Percentiles rank a stretch among this genome's conserved stretches.
Conservation (phyloP, 1,140 invertebrate genomes). For the Chelonus insularis region DNA sequence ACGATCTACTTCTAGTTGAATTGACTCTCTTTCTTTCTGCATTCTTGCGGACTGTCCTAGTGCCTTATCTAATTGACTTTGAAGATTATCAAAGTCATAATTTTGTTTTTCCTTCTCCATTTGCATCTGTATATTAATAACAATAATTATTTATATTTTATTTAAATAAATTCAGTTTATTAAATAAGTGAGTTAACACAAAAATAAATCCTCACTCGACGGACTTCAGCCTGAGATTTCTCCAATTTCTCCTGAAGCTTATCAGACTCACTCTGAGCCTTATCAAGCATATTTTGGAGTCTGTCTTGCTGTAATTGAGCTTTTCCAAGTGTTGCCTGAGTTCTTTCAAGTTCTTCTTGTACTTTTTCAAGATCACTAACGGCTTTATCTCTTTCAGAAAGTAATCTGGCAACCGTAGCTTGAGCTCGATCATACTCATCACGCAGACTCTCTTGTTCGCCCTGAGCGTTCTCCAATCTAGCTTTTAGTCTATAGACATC, state of each 20-base stretch:
- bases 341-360: constrained; percentile 87
- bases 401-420: constrained; percentile 74
- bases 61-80: constrained; percentile 87
- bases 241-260: constrained; percentile 85
- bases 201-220: constrained; percentile 73
- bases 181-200: too few relatives aligned
- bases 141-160: background rate
- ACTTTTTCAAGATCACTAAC: constrained; percentile 83
- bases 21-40: constrained; percentile 86
- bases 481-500: constrained; percentile 93
- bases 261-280: constrained; percentile 88
- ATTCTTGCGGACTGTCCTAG: constrained; percentile 81
- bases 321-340: constrained; percentile 85
- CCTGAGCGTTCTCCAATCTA: constrained; percentile 90
- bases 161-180: too few relatives aligned
- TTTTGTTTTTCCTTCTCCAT: constrained; percentile 87
- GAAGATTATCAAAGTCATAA: constrained; percentile 86
- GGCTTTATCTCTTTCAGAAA: constrained; percentile 86
- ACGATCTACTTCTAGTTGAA: constrained; percentile 81
- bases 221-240: constrained; percentile 76
- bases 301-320: constrained; percentile 89
- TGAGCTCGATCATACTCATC: constrained; percentile 86
- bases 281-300: constrained; percentile 82
- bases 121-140: constrained; percentile 67
- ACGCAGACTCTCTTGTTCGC: constrained; percentile 87